Evolutionary conservation across 2,797 vertebrate genomes (phyloP).

Genomic region (Premnoplex brunnescens): DNA sequence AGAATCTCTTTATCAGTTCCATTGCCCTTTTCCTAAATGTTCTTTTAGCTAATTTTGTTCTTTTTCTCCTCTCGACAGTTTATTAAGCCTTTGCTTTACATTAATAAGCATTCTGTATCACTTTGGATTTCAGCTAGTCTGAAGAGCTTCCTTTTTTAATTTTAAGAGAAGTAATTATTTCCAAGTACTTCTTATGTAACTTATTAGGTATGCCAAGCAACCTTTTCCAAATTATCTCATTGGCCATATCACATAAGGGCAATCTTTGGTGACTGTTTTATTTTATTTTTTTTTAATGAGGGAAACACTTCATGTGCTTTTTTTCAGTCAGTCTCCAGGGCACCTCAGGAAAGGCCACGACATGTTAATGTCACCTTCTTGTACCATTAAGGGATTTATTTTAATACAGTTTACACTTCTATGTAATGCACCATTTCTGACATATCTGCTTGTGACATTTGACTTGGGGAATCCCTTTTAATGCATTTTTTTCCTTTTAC

Average conservation of each 20-base stretch:
- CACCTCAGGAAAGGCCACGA: not conserved
- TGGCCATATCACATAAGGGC: not conserved
- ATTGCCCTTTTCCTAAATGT: conserved; percentile 17
- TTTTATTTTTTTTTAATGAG: not conserved
- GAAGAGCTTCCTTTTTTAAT: not conserved
- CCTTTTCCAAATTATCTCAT: not conserved
- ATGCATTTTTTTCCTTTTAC: not conserved
- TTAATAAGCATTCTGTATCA: not conserved
- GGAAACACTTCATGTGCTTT: fast-evolving
- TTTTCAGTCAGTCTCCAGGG: not conserved
- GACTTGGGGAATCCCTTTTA: not conserved
- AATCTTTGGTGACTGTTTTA: not conserved
- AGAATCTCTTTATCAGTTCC: conserved; percentile 30
- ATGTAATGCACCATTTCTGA: not conserved
- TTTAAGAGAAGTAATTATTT: not conserved
- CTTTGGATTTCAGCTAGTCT: not conserved
- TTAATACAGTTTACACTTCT: not conserved
- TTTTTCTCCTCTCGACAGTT: not conserved
- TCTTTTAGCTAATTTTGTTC: conserved; percentile 28
- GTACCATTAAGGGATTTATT: not conserved
- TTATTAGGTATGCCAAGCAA: not conserved
- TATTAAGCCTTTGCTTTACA: not conserved
- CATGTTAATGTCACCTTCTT: not conserved
- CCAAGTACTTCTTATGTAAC: not conserved
- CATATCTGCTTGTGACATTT: not conserved